Conservation (phyloP, 2,797 vertebrate species). For the Peromyscus aztecus region DNA sequence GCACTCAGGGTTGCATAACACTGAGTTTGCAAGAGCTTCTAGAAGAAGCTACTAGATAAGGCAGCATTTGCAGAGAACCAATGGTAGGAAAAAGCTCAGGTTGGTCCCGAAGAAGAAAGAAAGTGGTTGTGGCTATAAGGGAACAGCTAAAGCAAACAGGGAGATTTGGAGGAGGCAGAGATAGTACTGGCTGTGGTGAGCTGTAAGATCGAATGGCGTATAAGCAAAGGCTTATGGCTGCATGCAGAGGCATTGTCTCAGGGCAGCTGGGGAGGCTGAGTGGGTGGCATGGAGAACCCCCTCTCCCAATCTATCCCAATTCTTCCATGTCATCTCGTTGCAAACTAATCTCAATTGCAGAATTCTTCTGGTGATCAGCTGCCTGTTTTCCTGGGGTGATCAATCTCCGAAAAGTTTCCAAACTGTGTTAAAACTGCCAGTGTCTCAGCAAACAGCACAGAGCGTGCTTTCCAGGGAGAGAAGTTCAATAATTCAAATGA, state of each 20-base stretch:
- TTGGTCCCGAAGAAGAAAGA: background rate
- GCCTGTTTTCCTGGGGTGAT: constrained; percentile 81
- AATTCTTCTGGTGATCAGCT: constrained; percentile 78
- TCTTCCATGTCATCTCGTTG: constrained; percentile 31
- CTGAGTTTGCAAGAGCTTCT: background rate
- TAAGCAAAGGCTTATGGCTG: background rate
- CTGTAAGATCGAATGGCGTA: background rate
- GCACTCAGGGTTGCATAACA: background rate
- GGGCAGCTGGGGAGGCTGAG: background rate
- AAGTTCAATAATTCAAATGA: constrained; percentile 90
- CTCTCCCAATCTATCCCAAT: background rate
- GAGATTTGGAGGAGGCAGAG: background rate
- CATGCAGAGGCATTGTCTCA: background rate
- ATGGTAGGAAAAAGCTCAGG: background rate
- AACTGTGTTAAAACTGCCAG: constrained; percentile 85
- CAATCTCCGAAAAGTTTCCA: constrained; percentile 82
- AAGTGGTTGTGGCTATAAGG: background rate
- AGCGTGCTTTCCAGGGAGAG: constrained; percentile 84
- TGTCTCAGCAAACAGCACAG: constrained; percentile 84
- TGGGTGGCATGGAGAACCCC: background rate
- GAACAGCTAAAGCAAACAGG: background rate
- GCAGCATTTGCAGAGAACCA: background rate
- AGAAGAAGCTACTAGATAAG: background rate
- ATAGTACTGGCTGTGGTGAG: background rate
- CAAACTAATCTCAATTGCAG: constrained; percentile 68